Base-by-base conservation (phyloP, 2,888 invertebrate species). In the Cristatella mucedo region DNA sequence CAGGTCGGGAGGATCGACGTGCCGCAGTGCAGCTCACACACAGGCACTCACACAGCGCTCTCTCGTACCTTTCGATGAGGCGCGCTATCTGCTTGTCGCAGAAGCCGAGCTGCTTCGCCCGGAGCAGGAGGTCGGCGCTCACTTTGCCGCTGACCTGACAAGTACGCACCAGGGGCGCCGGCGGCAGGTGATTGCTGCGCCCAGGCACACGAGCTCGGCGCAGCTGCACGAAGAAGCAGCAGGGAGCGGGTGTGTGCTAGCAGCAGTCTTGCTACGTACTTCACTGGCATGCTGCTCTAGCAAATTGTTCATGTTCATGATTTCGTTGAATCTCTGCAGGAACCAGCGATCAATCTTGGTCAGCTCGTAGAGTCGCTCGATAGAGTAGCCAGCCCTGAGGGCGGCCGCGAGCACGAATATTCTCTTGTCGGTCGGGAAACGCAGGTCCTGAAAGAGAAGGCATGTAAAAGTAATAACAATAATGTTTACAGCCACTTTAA, bases 271-370 rank as follows among this genome's bases (percentile, higher is more conserved):
- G n/a, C n/a, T 9, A 7, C 44, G 32, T 41, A 55, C 56, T 49
- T 51, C 52, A 22, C 51, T 50, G 33, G 43, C 49, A 43, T 47
- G 53, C n/a, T 46, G 63, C 61, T 86, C 82, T 45, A 93, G 66
- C 1, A 68, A 54, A 13, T 66, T 68, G 42, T 80, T 76, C 53
- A 76, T 78, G 40, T 77, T 73, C 38, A 86, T 80, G 40, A 97
- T 91, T 56, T 87, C 81, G 61, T 80, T 78, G 75, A 99, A 82
- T 64, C 91, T 89, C 57, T 83, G 73, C 29, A 99, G 72, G 64
- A 97, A 99, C 95, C 95, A 97, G 38, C 74, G 73, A 66, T 99
- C 95, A 48, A 99, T 99, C 68, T 86, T 85, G 0, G 97, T 99
- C 40, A 95, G 67, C 15, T 82, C 75, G 58, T 91, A 83, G n/a